A percentile compares a stretch with the other conserved stretches of the same genome.
Evolutionary conservation across 1,140 invertebrate species (phyloP).

Genomic region (Musca vetustissima): DNA sequence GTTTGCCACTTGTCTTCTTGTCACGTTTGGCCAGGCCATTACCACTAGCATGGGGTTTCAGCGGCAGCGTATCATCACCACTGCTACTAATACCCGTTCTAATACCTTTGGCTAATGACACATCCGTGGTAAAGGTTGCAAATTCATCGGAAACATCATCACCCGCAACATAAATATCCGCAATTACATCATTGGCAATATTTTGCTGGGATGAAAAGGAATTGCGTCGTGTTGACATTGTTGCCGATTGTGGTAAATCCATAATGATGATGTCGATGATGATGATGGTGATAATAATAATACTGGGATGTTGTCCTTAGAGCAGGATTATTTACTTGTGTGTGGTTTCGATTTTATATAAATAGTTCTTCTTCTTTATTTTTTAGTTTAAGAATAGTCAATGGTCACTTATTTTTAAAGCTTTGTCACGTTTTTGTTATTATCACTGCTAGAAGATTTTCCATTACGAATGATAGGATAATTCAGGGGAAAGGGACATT

Average conservation of each 20-base stretch:
- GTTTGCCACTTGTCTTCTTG: background rate
- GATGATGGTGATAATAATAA: no score
- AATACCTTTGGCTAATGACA: conserved; percentile 8
- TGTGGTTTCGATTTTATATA: background rate
- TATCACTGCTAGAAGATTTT: no score
- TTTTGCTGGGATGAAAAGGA: conserved; percentile 18
- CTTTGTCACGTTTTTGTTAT: no score
- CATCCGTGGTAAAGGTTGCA: conserved; percentile 10
- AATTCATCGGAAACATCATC: conserved; percentile 8
- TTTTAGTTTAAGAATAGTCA: no score
- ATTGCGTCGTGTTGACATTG: background rate
- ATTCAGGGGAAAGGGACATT: no score
- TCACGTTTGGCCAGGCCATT: background rate
- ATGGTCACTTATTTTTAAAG: no score
- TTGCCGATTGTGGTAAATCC: background rate
- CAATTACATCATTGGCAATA: conserved; percentile 23
- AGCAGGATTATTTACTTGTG: background rate
- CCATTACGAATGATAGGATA: no score
- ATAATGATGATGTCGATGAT: no score
- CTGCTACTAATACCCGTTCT: background rate
- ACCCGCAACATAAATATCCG: conserved; percentile 22
- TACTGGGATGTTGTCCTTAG: background rate
- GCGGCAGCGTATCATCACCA: background rate
- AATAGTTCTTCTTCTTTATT: no score
- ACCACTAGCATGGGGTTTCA: background rate